These are phyloP conservation scores for Melanerpes formicivorus DNA, from an alignment of 2,113 vertebrate species.

Conservation along the genomic window DNA sequence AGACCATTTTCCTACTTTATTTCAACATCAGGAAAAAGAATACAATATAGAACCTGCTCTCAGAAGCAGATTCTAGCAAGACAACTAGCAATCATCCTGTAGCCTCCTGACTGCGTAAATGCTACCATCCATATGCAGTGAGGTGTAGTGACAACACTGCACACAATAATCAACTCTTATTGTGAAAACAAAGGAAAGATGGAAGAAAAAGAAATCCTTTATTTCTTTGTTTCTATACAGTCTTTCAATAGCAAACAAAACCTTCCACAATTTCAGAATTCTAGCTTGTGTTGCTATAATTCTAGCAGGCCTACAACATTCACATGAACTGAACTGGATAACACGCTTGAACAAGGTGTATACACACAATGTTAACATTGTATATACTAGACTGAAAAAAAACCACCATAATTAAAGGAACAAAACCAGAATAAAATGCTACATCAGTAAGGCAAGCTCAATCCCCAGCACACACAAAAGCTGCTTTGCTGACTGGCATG, in stretches of 20 bases:
- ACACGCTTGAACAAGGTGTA: not conserved
- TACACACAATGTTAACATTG: not conserved
- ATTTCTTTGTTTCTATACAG: not conserved
- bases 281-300: not conserved
- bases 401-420: not conserved
- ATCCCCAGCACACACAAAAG: not conserved
- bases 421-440: not conserved
- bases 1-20: not conserved
- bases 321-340: not conserved
- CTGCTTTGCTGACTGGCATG: not conserved
- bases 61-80: not conserved
- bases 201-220: not conserved
- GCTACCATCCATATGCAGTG: not conserved
- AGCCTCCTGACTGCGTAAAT: not conserved
- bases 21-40: not conserved
- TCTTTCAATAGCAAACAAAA: not conserved
- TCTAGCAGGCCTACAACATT: not conserved
- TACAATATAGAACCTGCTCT: not conserved
- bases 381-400: not conserved
- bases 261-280: not conserved
- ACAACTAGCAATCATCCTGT: not conserved
- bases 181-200: not conserved
- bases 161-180: not conserved
- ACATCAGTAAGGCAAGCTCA: not conserved
- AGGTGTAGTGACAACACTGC: fast-evolving